Evolutionary conservation across 2,888 invertebrate species (phyloP).

Genomic region (Andrena haemorrhoa): DNA sequence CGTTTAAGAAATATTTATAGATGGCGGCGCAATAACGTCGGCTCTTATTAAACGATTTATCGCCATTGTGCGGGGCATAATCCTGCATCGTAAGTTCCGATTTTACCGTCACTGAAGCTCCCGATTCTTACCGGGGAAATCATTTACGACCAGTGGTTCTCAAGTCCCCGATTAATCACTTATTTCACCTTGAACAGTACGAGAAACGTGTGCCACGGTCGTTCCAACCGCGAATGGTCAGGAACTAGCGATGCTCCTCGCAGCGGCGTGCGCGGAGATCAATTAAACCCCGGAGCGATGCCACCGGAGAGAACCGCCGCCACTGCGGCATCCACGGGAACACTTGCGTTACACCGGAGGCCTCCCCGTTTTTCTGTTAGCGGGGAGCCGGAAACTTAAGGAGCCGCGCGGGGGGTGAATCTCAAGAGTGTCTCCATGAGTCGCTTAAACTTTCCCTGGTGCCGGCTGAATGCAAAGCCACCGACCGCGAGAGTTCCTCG

Average conservation of each 20-base stretch:
- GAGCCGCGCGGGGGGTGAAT: constrained; percentile 58
- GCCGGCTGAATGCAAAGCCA: constrained; percentile 64
- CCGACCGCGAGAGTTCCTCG: constrained; percentile 42
- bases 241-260: not conserved
- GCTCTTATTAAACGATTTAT: constrained; percentile 40
- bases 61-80: constrained; percentile 21
- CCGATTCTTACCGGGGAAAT: not conserved
- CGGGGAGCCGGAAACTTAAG: constrained; percentile 62
- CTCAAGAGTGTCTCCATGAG: constrained; percentile 69
- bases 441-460: constrained; percentile 69
- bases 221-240: not conserved
- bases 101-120: not conserved
- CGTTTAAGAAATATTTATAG: constrained; percentile 45
- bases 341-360: constrained; percentile 7
- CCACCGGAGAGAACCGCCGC: not conserved
- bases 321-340: constrained; percentile 2
- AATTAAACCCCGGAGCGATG: constrained; percentile 31
- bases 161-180: not conserved
- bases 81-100: constrained; percentile 3
- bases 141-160: not conserved
- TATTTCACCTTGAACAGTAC: not conserved
- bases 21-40: constrained; percentile 21
- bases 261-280: constrained; percentile 26
- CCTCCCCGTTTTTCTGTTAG: constrained; percentile 6
- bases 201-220: not conserved